A percentile compares a stretch with the other conserved stretches of the same genome.
These are phyloP conservation scores for Rhabdornis inornatus DNA, from an alignment of 2,113 vertebrate species.

Conservation along the genomic window DNA sequence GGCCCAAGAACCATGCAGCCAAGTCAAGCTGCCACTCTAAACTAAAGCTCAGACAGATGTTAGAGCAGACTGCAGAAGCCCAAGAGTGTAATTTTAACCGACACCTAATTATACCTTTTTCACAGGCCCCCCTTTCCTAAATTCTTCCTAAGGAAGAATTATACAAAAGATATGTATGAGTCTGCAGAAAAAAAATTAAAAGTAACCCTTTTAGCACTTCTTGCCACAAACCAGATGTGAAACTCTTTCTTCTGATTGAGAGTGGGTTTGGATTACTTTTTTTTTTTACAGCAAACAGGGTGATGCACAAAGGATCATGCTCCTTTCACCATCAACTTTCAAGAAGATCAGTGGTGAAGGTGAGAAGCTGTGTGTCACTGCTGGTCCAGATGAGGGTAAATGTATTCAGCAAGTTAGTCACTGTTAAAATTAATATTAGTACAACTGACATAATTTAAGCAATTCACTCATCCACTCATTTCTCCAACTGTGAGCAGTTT, in stretches of 20 bases:
- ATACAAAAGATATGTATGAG: not conserved
- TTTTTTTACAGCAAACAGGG: not conserved
- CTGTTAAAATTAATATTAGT: not conserved
- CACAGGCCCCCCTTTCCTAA: not conserved
- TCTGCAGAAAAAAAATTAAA: not conserved
- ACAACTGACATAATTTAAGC: not conserved
- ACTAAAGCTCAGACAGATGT: not conserved
- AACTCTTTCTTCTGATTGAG: not conserved
- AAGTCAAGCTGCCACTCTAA: not conserved
- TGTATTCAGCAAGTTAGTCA: not conserved
- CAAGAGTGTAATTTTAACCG: not conserved
- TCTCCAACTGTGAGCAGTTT: not conserved
- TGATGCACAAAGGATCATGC: not conserved
- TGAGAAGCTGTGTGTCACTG: not conserved
- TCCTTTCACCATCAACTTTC: not conserved
- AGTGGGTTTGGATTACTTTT: not conserved
- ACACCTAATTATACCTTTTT: not conserved
- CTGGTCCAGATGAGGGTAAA: not conserved
- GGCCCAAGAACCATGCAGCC: not conserved
- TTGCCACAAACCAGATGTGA: not conserved
- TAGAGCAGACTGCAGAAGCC: not conserved
- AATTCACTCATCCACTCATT: not conserved
- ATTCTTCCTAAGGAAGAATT: not conserved
- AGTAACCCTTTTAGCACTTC: not conserved
- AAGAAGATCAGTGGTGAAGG: not conserved